Base-by-base conservation (phyloP, 2,888 invertebrate genomes). In the Leucoptera coffeella region DNA sequence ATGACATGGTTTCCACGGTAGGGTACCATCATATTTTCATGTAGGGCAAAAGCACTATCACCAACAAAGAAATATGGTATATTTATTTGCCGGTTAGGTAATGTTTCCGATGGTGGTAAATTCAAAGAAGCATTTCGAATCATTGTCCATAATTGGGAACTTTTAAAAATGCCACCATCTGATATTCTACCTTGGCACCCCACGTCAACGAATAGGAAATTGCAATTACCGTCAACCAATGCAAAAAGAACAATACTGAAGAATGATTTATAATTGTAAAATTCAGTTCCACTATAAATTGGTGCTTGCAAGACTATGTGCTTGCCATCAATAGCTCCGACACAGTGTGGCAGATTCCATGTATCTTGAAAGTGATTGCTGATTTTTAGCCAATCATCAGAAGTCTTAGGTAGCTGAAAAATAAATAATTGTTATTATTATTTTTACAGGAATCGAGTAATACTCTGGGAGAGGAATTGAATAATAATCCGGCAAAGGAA, bases 251-350 rank as follows among this genome's bases (percentile, higher is more conserved):
- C 35, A 19, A 39, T 35, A 25, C 38, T 39, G 26, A 45, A 27
- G 37, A 39, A n/a, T n/a, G n/a, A n/a, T n/a, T n/a, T n/a, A n/a
- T n/a, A n/a, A n/a, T n/a, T n/a, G n/a, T n/a, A n/a, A 35, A 32
- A 45, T 15, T 37, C 31, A 6, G 36, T 30, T 17, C 40, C 42
- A 12, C 37, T 37, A 28, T 36, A 31, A 11, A 30, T 23, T 23
- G 38, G 40, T 26, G 37, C 34, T 25, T 38, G 32, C 12, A 41
- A 26, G 4, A 29, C 23, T 21, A 39, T 30, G 23, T 41, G 40
- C 31, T 39, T 41, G 14, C 36, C 35, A 22, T 41, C 40, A 25
- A 42, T 30, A 15, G 39, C 37, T 13, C 39, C 40, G 27, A 35
- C 14, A 23, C 37, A 24, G 21, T 38, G 25, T 10, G 28, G 25